Conservation (phyloP, 2,888 invertebrate species). For the Lissonota sp. region DNA sequence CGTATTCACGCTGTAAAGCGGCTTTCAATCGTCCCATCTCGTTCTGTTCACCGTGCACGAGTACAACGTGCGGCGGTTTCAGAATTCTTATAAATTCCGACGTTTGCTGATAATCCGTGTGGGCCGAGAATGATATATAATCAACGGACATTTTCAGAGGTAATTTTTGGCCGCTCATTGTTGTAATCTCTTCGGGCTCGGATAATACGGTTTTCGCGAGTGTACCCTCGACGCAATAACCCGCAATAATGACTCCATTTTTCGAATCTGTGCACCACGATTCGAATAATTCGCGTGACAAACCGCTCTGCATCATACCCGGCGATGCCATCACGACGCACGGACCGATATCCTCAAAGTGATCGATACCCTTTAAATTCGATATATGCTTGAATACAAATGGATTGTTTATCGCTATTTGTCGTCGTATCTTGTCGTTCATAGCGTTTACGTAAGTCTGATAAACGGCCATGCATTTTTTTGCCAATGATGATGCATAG, state of each 20-base stretch:
- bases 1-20: conserved; percentile 96
- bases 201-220: conserved; percentile 96
- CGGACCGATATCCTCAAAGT: conserved; percentile 99
- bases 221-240: conserved; percentile 96
- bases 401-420: conserved; percentile 99
- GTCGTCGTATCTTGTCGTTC: conserved; percentile 98
- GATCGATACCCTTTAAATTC: conserved; percentile 98
- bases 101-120: conserved; percentile 99
- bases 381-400: conserved; percentile 99
- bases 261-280: conserved; percentile 99
- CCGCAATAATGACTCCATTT: conserved; percentile 99
- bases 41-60: conserved; percentile 99
- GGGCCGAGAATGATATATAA: conserved; percentile 99
- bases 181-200: conserved; percentile 98
- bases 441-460: conserved; percentile 99
- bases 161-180: conserved; percentile 97
- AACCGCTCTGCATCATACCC: conserved; percentile 99
- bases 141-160: conserved; percentile 99
- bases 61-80: conserved; percentile 97
- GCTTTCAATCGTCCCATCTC: conserved; percentile 99
- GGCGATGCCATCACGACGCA: conserved; percentile 99
- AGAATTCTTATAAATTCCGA: conserved; percentile 97
- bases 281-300: conserved; percentile 98
- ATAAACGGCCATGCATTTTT: conserved; percentile 99
- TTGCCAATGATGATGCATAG: conserved; percentile 99